Conservation (phyloP, 2,797 vertebrate genomes). For the Silurus aristotelis region DNA sequence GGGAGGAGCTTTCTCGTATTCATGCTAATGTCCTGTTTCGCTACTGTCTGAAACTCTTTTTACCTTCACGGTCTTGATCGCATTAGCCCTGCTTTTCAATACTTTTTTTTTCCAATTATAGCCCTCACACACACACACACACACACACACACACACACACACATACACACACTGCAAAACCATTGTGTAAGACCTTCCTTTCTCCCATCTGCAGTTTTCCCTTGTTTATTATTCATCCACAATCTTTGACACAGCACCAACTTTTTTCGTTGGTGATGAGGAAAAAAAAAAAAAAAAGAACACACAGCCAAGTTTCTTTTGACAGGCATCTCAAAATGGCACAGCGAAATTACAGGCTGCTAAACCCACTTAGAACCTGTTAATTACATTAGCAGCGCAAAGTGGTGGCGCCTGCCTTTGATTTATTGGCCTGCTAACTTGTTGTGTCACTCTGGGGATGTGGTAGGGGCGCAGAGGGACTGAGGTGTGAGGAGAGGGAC, state of each 20-base stretch:
- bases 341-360: conserved; percentile 55
- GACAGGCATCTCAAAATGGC: conserved; percentile 53
- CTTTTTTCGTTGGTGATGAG: background rate
- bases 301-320: conserved; percentile 35
- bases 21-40: conserved; percentile 14
- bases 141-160: background rate
- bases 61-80: conserved; percentile 34
- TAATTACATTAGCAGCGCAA: conserved; percentile 54
- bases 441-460: conserved; percentile 56
- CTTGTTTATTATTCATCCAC: conserved; percentile 25
- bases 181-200: background rate
- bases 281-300: background rate
- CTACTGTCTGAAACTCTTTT: background rate
- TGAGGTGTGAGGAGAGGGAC: conserved; percentile 2
- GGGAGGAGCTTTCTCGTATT: conserved; percentile 20
- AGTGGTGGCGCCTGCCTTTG: conserved; percentile 47
- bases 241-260: conserved; percentile 28
- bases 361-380: conserved; percentile 56
- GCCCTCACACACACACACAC: background rate
- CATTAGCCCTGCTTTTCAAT: conserved; percentile 7
- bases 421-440: conserved; percentile 56
- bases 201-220: background rate
- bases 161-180: background rate
- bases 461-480: conserved; percentile 10
- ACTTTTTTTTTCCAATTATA: conserved; percentile 12